A percentile compares a stretch with the other conserved stretches of the same genome.
phyloP scores from a whole-genome alignment of 2,888 invertebrate species.

The Andrena hattorfiana region DNA sequence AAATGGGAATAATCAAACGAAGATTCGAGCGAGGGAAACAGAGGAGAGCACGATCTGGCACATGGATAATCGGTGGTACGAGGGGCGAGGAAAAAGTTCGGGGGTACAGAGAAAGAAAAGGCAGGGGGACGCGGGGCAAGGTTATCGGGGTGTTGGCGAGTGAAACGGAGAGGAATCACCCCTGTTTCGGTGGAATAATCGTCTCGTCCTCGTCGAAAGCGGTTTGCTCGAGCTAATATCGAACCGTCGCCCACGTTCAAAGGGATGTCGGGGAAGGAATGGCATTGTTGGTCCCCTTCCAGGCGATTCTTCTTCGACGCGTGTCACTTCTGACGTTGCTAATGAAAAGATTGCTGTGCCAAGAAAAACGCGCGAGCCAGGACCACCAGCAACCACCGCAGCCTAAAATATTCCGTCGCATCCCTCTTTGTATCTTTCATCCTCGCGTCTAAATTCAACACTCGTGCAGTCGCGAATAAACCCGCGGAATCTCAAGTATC shows the following conservation, averaged over 20 bases:
- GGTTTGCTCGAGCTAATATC: conserved; percentile 76
- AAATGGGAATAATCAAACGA: no score
- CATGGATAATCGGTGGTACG: not conserved
- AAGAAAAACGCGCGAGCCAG: conserved; percentile 8
- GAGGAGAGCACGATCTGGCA: not conserved
- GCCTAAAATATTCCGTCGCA: no score
- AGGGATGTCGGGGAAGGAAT: conserved; percentile 47
- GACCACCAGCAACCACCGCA: not conserved
- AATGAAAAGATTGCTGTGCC: conserved; percentile 51
- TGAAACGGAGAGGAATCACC: conserved; percentile 66
- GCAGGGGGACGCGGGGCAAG: conserved; percentile 21
- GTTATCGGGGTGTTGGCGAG: conserved; percentile 51
- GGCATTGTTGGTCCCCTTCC: conserved; percentile 43
- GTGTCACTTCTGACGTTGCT: conserved; percentile 48
- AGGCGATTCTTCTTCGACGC: conserved; percentile 49
- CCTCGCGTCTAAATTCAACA: no score
- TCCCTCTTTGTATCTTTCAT: no score
- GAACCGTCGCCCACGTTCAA: conserved; percentile 57
- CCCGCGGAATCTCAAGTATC: no score
- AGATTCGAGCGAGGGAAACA: not conserved
- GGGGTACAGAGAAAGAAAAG: conserved; percentile 18
- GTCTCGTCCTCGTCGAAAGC: conserved; percentile 72
- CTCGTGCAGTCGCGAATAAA: no score
- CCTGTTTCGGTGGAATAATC: conserved; percentile 74
- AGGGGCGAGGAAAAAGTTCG: not conserved